These are phyloP conservation scores for Saccopteryx leptura DNA, from an alignment of 2,113 vertebrate species.

Conservation along the genomic window DNA sequence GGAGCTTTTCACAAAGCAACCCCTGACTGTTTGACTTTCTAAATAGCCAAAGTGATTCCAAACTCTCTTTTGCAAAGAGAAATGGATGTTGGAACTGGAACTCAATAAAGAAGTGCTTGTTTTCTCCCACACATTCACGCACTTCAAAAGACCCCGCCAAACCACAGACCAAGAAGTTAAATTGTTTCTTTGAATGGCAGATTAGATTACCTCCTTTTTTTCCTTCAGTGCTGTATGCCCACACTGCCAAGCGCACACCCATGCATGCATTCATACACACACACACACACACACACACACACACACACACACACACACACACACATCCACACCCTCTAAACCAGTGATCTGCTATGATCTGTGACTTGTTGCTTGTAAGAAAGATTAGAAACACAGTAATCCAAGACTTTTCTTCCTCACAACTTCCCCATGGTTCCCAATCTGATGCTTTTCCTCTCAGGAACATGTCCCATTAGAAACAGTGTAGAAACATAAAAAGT, in stretches of 20 bases:
- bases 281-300: accelerated
- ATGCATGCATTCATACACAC: accelerated
- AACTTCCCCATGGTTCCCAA: accelerated
- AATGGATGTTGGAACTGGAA: conserved; percentile 25
- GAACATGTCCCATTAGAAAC: accelerated
- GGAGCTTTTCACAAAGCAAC: conserved; percentile 54
- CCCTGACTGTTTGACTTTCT: conserved; percentile 69
- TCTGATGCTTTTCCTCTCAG: accelerated
- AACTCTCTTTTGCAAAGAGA: conserved; percentile 65
- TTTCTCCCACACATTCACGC: not conserved
- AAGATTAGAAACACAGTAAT: not conserved
- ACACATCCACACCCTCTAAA: accelerated
- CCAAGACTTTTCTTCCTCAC: not conserved
- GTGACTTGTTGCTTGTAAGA: not conserved
- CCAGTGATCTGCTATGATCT: accelerated
- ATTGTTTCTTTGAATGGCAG: not conserved
- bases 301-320: accelerated
- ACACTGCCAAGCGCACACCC: not conserved
- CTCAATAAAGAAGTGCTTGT: conserved; percentile 55
- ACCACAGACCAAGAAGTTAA: not conserved
- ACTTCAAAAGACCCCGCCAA: not conserved
- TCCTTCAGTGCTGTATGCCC: too few relatives aligned
- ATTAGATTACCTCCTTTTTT: not conserved
- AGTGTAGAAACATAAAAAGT: not conserved
- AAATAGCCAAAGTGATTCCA: conserved; percentile 66